Evolutionary conservation across 1,140 invertebrate genomes (phyloP).

Genomic region (Cylas formicarius): DNA sequence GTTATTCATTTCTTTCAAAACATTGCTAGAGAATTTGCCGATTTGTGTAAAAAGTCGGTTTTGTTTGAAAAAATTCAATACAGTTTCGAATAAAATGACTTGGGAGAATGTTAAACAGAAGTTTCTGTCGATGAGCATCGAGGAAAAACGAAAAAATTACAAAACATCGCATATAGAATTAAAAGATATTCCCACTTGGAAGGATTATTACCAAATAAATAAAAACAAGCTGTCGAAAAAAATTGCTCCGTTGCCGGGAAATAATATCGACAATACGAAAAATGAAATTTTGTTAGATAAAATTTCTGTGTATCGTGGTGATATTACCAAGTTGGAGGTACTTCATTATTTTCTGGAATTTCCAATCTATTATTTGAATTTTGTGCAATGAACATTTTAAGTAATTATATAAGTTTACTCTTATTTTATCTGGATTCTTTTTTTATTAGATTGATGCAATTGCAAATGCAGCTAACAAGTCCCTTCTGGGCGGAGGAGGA

Average conservation of each 20-base stretch:
- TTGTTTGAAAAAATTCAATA: too few species aligned
- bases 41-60: too few species aligned
- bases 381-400: slow-evolving; percentile 3
- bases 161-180: slow-evolving; percentile 43
- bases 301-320: slow-evolving; percentile 65
- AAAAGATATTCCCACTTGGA: slow-evolving; percentile 55
- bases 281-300: slow-evolving; percentile 51
- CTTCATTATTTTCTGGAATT: slow-evolving; percentile 14
- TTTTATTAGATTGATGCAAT: slow-evolving; percentile 69
- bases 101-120: slow-evolving; percentile 45
- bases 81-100: slow-evolving; percentile 30
- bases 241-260: slow-evolving; percentile 38
- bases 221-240: slow-evolving; percentile 40
- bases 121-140: slow-evolving; percentile 46
- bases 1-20: too few species aligned
- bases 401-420: neutral
- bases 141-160: slow-evolving; percentile 51
- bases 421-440: slow-evolving; percentile 1
- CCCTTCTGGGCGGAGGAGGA: slow-evolving; percentile 74
- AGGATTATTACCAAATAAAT: slow-evolving; percentile 44
- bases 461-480: slow-evolving; percentile 85
- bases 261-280: slow-evolving; percentile 40
- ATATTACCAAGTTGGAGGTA: slow-evolving; percentile 78
- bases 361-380: slow-evolving; percentile 14
- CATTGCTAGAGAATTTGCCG: too few species aligned